Evolutionary conservation across 1,140 invertebrate genomes (phyloP), one percentile per base, ranked within the genome.

Genomic region (Drosophila persimilis): DNA sequence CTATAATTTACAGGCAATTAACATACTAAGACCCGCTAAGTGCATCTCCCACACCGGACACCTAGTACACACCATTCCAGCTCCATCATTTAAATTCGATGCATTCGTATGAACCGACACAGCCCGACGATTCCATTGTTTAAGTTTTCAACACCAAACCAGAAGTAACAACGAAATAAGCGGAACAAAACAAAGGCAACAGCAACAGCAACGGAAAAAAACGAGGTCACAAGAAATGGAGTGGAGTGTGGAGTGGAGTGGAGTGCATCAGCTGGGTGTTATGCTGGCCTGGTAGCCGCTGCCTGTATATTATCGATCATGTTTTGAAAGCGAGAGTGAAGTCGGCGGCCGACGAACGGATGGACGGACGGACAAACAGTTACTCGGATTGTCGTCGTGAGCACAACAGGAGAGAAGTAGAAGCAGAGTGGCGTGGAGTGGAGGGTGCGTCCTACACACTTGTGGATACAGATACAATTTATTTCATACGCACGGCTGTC

Each of bases 281-380:
- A 62, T 84, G 80, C 24, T 76, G 57, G 50, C 80, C 80, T 84
- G 81, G 61, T 84, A 86, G 77, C 56, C 50, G 59, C 62, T 84
- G 80, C 80, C 80, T 64, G 63, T 80, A 84, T 86, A 84, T 84
- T 84, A 84, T 84, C 80, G 80, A 84, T 84, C 80, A 84, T 84
- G 80, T 66, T 83, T 85, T 65, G 58, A 84, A 84, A 86, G 60
- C 80, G 80, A 84, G 69, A 84, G 80, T 85, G 80, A 80, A 70
- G 73, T 59, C 58, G 46, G 31, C 17, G 17, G 17, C 17, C 17
- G 17, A 17, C 17, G 17, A 17, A 17, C 39, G 26, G 45, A 20
- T 46, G 43, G 67, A 26, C 39, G 39, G n/a, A 20, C 26, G 22
- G 29, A 15, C 51, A 44, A 35, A 20, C 44, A 56, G 17, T 17